Evolutionary conservation across 1,140 invertebrate species (phyloP), one percentile per base, ranked within the genome.

Genomic region (Lasioglossum baleicum): DNA sequence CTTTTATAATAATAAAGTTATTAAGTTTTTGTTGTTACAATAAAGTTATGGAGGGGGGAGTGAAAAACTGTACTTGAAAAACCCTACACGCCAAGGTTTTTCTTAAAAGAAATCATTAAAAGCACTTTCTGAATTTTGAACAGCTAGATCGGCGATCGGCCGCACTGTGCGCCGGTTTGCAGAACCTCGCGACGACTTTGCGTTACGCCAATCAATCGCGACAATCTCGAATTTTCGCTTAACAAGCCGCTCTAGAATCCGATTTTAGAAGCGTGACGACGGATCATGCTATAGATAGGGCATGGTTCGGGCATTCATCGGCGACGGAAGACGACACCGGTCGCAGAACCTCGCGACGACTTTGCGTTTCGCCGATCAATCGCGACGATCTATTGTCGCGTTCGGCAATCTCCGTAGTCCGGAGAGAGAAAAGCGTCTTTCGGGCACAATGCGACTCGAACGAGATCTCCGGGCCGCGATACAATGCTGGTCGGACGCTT

Each of bases 391-490:
- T 58, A 53, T 61, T 63, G 58, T 73, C 75, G 68, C 17, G 31
- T 61, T 42, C 76, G 81, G 58, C 56, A 80, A 80, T 80, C 78
- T 72, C 58, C 26, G 8, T 31, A 74, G 42, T 56, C 58, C 26
- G 8, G 42, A 74, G 42, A 61, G 66, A 22, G 51, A 44, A 53
- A 73, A 66, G 60, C 42, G 44, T 81, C 82, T 69, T 71, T 77
- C 56, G 66, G 6, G 17, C 26, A 85, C 83, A 85, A 85, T 85
- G 78, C 73, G 26, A 31, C 17, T n/a, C 76, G 82, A 74, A 76
- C 69, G 74, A 74, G 80, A 73, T 79, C 69, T 75, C 56, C 8
- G 40, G 51, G n/a, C 61, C 63, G 78, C 68, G 78, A 73, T 71
- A 56, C 79, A 63, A 71, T 84, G 60, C 69, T 6, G 22, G 40